These are phyloP conservation scores for Etheostoma cragini DNA, from an alignment of 2,113 vertebrate species.

Conservation along the genomic window DNA sequence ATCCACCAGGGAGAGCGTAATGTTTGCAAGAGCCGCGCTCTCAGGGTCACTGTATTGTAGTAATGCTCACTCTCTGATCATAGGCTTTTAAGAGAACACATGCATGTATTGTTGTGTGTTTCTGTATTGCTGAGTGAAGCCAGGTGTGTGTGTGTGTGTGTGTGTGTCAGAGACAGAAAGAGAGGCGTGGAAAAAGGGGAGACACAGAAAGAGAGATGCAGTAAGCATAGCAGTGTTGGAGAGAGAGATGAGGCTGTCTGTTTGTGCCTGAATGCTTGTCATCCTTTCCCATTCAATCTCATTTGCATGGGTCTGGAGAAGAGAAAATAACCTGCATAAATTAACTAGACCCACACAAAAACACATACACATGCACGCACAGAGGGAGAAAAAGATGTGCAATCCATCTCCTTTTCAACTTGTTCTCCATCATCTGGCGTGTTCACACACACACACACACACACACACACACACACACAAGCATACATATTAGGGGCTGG, in stretches of 20 bases:
- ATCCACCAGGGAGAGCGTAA: constrained; percentile 36
- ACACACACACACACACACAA: constrained; percentile 21
- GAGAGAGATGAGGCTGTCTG: constrained; percentile 72
- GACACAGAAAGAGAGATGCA: constrained; percentile 17
- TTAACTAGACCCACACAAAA: constrained; percentile 68
- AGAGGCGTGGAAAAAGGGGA: neutral
- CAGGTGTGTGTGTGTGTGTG: constrained; percentile 46
- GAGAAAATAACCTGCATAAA: constrained; percentile 85
- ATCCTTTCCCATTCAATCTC: constrained; percentile 77
- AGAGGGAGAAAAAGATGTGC: constrained; percentile 33
- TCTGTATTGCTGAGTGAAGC: constrained; percentile 42
- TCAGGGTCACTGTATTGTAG: constrained; percentile 52
- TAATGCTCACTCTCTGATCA: constrained; percentile 22
- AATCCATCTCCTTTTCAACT: constrained; percentile 81
- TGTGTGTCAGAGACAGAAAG: neutral
- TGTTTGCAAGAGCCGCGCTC: constrained; percentile 60
- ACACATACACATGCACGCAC: constrained; percentile 28
- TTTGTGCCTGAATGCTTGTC: constrained; percentile 78
- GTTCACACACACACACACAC: constrained; percentile 44
- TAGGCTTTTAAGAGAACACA: constrained; percentile 45
- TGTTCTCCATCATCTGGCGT: constrained; percentile 76
- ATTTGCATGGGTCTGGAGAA: constrained; percentile 84
- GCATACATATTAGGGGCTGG: constrained; percentile 33
- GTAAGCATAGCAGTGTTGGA: constrained; percentile 23
- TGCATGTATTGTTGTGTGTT: constrained; percentile 25